Evolutionary conservation across 1,140 invertebrate species (phyloP), one percentile per base, ranked within the genome.

Genomic region (Drosophila ficusphila): DNA sequence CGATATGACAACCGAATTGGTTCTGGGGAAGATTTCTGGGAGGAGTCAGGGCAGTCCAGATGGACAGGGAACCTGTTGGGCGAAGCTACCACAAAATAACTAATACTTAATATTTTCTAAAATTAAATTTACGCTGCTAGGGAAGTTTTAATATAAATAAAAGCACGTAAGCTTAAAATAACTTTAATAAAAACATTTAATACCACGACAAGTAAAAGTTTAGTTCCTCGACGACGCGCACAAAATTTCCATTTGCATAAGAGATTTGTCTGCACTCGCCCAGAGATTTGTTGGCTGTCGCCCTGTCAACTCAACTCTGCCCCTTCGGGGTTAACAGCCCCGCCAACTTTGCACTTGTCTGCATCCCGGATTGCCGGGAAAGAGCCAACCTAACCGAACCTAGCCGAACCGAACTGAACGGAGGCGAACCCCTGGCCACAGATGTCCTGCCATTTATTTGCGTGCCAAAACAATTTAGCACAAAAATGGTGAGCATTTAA

Each of bases 381-480:
- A 47, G 44, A 47, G n/a, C 25, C 25, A 41, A 19, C 11, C 21
- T 18, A n/a, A n/a, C n/a, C n/a, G n/a, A n/a, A n/a, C n/a, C n/a
- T n/a, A n/a, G n/a, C n/a, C n/a, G 27, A 48, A 36, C 16, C 38
- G 9, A 42, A 27, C 39, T 38, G 36, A 49, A 48, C 44, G 12
- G 19, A 5, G 34, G 41, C 39, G 46, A 52, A 73, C 42, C 34
- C 36, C 36, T 57, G 69, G 56, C 65, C 79, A 34, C 82, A 86
- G 82, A 62, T 86, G 82, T 47, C 64, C 54, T 67, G 62, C 48
- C 70, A 85, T 90, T 90, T 90, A 90, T 90, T 90, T 90, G 85
- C 85, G 85, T 81, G 74, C 67, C 77, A 90, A 89, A 90, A 90
- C 86, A 90, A 90, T 90, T 90, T 90, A 90, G 79, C 81, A 86